phyloP scores from a whole-genome alignment of 2,113 vertebrate genomes.

The Arvicanthis niloticus region DNA sequence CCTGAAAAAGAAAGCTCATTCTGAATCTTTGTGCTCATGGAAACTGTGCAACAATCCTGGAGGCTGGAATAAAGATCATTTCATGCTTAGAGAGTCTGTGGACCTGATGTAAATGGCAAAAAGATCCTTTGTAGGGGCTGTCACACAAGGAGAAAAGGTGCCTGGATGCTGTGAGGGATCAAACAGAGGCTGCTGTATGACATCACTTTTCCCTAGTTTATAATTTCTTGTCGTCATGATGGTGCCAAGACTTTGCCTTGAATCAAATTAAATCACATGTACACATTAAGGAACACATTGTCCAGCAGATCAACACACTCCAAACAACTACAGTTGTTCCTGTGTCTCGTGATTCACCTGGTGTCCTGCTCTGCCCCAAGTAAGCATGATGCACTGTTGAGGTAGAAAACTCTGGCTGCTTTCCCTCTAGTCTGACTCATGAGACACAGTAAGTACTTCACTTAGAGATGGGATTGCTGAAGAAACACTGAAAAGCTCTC shows the following conservation, averaged over 20 bases:
- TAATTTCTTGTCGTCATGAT: not conserved
- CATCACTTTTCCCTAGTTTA: not conserved
- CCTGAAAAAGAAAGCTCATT: not conserved
- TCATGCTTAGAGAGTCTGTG: not conserved
- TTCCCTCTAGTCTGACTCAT: not conserved
- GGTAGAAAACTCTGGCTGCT: not conserved
- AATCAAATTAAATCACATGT: not conserved
- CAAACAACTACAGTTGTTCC: not conserved
- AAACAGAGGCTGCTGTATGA: not conserved
- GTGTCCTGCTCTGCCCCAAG: not conserved
- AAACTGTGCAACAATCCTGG: not conserved
- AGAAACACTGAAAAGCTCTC: not conserved
- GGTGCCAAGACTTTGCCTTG: not conserved
- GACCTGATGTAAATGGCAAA: not conserved
- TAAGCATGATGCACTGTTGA: accelerated
- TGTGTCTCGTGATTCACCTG: not conserved
- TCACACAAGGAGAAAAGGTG: not conserved
- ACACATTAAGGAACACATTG: not conserved
- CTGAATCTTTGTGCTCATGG: not conserved
- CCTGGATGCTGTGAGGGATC: not conserved
- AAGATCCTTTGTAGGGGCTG: not conserved
- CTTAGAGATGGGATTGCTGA: too few relatives aligned
- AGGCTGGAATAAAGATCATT: not conserved
- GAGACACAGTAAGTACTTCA: too few relatives aligned
- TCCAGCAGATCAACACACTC: not conserved